These are phyloP conservation scores for Triplophysa siluroides DNA, from an alignment of 2,113 vertebrate species.

Conservation along the genomic window DNA sequence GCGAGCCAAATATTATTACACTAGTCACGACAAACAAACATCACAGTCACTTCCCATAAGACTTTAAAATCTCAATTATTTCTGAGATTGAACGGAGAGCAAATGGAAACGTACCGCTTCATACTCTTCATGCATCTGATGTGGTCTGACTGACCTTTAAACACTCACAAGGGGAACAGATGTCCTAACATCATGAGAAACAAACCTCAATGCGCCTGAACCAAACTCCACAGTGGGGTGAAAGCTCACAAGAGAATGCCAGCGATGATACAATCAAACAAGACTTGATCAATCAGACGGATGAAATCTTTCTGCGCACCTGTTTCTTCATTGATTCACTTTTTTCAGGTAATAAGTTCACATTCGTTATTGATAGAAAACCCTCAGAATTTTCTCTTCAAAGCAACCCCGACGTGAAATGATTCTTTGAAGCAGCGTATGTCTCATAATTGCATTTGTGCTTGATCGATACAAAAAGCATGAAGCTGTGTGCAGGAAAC, in stretches of 20 bases:
- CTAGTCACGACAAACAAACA: too few species aligned
- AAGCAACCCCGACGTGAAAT: neutral
- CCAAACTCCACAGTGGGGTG: neutral
- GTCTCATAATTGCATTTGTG: neutral
- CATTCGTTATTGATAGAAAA: constrained; percentile 24
- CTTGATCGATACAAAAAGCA: neutral
- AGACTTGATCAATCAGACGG: neutral
- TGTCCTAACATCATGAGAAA: neutral
- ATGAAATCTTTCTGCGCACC: neutral
- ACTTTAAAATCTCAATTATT: too few species aligned
- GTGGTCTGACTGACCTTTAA: constrained; percentile 15
- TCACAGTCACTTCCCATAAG: too few species aligned
- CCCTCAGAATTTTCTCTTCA: neutral
- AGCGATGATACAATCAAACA: neutral
- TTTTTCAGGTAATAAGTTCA: constrained; percentile 1
- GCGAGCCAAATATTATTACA: too few species aligned
- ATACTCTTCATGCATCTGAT: too few species aligned
- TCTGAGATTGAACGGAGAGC: too few species aligned
- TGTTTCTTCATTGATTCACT: neutral
- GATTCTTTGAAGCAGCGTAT: neutral
- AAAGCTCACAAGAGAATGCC: neutral
- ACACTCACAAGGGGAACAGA: constrained; percentile 1
- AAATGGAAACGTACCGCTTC: too few species aligned
- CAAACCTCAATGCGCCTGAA: neutral
- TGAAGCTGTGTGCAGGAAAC: neutral